Base-by-base conservation (phyloP, 2,797 vertebrate genomes). In the Carapus acus region DNA sequence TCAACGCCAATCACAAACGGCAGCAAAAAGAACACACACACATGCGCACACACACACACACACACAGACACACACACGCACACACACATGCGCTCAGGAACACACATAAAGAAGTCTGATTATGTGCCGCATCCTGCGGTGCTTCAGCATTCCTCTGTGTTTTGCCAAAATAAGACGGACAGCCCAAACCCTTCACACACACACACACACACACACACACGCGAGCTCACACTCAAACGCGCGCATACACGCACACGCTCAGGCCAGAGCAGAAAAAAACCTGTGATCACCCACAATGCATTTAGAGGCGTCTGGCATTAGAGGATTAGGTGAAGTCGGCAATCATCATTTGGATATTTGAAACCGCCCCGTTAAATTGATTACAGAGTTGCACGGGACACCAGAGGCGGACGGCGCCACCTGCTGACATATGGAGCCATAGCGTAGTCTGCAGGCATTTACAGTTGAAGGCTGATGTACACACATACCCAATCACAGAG, bases 261-360 rank as follows among this genome's bases (percentile, higher is more conserved):
- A 40, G 49, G 50, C 23, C 65, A 65, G 55, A 41, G 41, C 6
- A 38, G 58, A 65, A 73, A 47, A 54, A 74, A 83, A 77, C 76
- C 24, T 9, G 81, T 78, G 69, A 79, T 84, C 84, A 78, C 74
- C 76, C 71, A 68, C 77, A 54, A 60, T 65, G 53, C 77, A 65
- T 76, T 80, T 76, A 74, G 82, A 84, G 83, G 83, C 85, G 85
- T 83, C 60, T 74, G 70, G 81, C 79, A 87, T 88, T 88, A 87
- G 85, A 79, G 83, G 85, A 88, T 87, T 88, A 86, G 78, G 77
- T 69, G 79, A 86, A 87, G 80, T 86, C 82, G 87, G 82, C 78
- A 85, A 83, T 84, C 84, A 87, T 87, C 82, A 86, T 89, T 86
- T 89, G 72, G 86, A 88, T 87, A 85, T 88, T 86, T 87, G 86